Evolutionary conservation across 30 jellyfish, hydroid and myxozoan species (phyloP).

Genomic region (Aurelia sp.): DNA sequence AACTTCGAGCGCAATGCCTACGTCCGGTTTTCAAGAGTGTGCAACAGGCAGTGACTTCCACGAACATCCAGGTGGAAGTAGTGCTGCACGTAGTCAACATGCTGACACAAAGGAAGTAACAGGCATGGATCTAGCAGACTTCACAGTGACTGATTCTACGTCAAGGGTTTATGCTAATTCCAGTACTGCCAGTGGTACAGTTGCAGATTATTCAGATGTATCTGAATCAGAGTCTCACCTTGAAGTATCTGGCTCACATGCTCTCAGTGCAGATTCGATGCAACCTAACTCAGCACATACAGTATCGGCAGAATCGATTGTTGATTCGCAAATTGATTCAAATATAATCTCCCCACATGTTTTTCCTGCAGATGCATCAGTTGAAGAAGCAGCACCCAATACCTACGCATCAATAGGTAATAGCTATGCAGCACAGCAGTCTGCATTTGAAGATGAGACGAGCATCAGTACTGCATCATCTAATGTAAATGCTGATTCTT

Average conservation of each 20-base stretch:
- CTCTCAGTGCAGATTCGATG: slow-evolving; percentile 37
- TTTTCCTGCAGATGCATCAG: slow-evolving; percentile 12
- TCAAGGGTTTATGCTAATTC: slow-evolving; percentile 52
- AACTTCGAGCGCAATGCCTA: background rate
- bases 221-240: slow-evolving; percentile 26
- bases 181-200: slow-evolving; percentile 1
- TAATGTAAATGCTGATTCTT: slow-evolving; percentile 27
- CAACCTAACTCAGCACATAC: slow-evolving; percentile 1
- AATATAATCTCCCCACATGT: slow-evolving; percentile 19
- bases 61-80: background rate
- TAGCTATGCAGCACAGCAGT: slow-evolving; percentile 51
- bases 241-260: slow-evolving; percentile 57
- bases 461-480: slow-evolving; percentile 39
- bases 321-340: slow-evolving; percentile 49
- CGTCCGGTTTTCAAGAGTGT: background rate
- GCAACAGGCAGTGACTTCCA: background rate
- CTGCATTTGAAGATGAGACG: slow-evolving; percentile 36
- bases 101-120: background rate
- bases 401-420: slow-evolving; percentile 27
- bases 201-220: background rate
- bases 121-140: slow-evolving; percentile 31
- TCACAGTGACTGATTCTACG: slow-evolving; percentile 61
- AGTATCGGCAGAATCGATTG: slow-evolving; percentile 28
- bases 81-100: slow-evolving; percentile 8
- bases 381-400: slow-evolving; percentile 6